Conservation (phyloP, 2,113 vertebrate genomes). For the Mustelus asterias region DNA sequence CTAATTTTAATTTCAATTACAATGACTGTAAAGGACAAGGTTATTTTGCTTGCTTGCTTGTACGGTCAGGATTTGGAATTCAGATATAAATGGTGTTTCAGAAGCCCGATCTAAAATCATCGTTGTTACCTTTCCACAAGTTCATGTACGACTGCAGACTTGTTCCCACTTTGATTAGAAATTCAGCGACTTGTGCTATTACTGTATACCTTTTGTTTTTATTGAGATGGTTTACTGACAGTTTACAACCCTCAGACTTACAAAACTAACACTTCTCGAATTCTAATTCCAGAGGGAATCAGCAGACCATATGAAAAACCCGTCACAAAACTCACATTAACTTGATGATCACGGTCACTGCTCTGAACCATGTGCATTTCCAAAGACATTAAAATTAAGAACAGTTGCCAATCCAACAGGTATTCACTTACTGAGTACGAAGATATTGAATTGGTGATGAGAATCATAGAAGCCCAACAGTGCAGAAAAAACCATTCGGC, state of each 20-base stretch:
- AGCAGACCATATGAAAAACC: not conserved
- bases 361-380: not conserved
- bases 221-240: not conserved
- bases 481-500: no score
- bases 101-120: not conserved
- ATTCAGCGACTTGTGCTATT: not conserved
- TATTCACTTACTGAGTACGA: not conserved
- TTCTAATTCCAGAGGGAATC: not conserved
- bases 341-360: not conserved
- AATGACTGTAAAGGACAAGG: not conserved
- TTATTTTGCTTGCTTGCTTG: not conserved
- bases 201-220: not conserved
- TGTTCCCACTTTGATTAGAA: not conserved
- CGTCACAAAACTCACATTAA: not conserved
- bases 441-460: not conserved
- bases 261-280: not conserved
- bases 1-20: not conserved
- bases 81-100: not conserved
- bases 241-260: not conserved
- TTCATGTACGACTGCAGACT: not conserved
- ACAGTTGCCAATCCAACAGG: not conserved
- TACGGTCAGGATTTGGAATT: not conserved
- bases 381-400: not conserved
- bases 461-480: no score
- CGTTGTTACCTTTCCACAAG: not conserved